Conservation (phyloP, 2,797 vertebrate species). For the Pipistrellus nathusii region DNA sequence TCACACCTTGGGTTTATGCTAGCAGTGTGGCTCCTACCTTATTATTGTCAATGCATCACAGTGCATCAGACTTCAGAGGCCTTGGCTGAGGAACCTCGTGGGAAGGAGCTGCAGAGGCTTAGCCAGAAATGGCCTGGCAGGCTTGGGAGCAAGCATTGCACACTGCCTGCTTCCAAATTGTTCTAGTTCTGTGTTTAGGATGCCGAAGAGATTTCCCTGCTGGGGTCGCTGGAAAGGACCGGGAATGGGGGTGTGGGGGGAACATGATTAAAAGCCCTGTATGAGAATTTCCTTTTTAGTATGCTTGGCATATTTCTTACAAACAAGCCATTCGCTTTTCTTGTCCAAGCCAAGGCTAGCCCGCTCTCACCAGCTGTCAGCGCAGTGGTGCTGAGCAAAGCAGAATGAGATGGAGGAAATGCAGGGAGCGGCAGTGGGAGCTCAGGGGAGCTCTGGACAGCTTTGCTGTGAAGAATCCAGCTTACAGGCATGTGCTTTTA, state of each 20-base stretch:
- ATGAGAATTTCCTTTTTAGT: background rate
- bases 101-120: background rate
- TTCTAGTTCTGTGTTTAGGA: background rate
- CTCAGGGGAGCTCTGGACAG: background rate
- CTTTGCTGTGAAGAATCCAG: background rate
- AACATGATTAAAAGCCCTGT: background rate
- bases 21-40: background rate
- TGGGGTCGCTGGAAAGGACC: background rate
- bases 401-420: background rate
- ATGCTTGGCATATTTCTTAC: background rate
- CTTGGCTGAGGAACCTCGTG: too few relatives aligned
- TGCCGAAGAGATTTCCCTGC: background rate
- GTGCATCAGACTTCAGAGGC: background rate
- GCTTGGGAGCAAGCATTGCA: background rate
- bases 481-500: slow-evolving; percentile 39
- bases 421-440: background rate
- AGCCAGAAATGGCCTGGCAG: background rate
- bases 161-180: background rate
- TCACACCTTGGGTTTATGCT: background rate
- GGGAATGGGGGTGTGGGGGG: too few relatives aligned
- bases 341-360: background rate
- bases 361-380: background rate
- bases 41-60: background rate
- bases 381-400: background rate
- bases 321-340: background rate